A percentile compares a stretch with the other conserved stretches of the same genome.
phyloP scores from a whole-genome alignment of 2,888 invertebrate species.

The Invenusta paracnida region DNA sequence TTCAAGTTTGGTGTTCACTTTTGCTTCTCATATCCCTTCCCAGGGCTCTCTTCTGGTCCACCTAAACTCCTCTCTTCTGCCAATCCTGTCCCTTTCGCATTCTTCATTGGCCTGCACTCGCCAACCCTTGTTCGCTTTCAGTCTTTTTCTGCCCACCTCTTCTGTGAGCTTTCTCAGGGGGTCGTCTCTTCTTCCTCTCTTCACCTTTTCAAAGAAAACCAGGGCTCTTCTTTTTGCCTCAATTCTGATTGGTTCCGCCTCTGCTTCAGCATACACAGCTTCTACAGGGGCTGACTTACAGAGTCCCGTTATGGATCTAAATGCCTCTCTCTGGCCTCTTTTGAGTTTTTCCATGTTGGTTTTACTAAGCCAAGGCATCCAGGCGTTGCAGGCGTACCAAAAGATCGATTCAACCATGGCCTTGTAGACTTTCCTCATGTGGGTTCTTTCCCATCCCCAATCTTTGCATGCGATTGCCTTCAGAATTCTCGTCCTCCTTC shows the following conservation, averaged over 20 bases:
- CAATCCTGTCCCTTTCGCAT: too few species aligned
- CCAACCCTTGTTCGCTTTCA: too few species aligned
- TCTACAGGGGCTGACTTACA: not conserved
- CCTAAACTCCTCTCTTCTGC: too few species aligned
- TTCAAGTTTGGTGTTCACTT: not conserved
- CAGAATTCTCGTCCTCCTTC: constrained; percentile 1
- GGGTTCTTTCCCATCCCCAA: constrained; percentile 1
- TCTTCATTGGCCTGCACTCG: too few species aligned
- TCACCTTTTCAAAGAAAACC: constrained; percentile 2
- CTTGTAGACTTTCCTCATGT: constrained; percentile 24
- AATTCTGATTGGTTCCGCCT: not conserved
- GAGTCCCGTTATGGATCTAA: not conserved
- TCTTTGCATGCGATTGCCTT: constrained; percentile 10
- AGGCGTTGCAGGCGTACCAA: constrained; percentile 19
- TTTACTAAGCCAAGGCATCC: constrained; percentile 17
- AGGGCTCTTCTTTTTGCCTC: constrained; percentile 18
- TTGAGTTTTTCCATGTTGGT: not conserved
- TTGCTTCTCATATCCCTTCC: too few species aligned
- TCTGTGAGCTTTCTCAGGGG: too few species aligned
- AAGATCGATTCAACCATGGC: not conserved
- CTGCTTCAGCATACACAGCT: not conserved
- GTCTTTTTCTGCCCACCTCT: too few species aligned
- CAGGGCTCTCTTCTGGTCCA: not conserved
- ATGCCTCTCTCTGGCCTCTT: not conserved
- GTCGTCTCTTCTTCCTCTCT: too few species aligned